Conservation (phyloP, 1,140 invertebrate species). For the Brachionus sp. region DNA sequence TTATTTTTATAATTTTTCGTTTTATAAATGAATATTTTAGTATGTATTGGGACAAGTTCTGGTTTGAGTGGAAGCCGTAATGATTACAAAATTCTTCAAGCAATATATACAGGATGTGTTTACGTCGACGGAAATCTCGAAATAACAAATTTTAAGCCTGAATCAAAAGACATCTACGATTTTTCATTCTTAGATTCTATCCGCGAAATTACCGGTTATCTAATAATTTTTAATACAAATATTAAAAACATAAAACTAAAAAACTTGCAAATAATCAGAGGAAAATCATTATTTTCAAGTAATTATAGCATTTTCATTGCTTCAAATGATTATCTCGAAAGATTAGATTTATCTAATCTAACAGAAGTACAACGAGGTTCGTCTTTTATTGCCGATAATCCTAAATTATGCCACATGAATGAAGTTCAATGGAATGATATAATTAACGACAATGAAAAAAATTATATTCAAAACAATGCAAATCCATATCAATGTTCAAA, state of each 20-base stretch:
- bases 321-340: slow-evolving; percentile 18
- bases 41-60: slow-evolving; percentile 3
- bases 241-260: not conserved
- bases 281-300: not conserved
- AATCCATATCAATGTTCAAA: not conserved
- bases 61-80: not conserved
- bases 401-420: not conserved
- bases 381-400: not conserved
- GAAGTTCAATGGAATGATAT: slow-evolving; percentile 40
- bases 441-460: not conserved
- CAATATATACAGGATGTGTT: not conserved
- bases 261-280: slow-evolving; percentile 20
- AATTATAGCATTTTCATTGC: slow-evolving; percentile 12
- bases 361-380: not conserved
- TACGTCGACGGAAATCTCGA: slow-evolving; percentile 39
- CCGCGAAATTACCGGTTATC: slow-evolving; percentile 22
- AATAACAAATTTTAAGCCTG: slow-evolving; percentile 34
- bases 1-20: not conserved
- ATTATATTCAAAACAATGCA: not conserved
- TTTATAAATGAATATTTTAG: not conserved
- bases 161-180: not conserved
- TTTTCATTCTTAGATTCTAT: slow-evolving; percentile 44
- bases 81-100: not conserved
- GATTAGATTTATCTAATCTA: slow-evolving; percentile 19
- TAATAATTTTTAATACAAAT: not conserved